phyloP scores from a whole-genome alignment of 2,888 invertebrate species.

The Eudemis profundana region DNA sequence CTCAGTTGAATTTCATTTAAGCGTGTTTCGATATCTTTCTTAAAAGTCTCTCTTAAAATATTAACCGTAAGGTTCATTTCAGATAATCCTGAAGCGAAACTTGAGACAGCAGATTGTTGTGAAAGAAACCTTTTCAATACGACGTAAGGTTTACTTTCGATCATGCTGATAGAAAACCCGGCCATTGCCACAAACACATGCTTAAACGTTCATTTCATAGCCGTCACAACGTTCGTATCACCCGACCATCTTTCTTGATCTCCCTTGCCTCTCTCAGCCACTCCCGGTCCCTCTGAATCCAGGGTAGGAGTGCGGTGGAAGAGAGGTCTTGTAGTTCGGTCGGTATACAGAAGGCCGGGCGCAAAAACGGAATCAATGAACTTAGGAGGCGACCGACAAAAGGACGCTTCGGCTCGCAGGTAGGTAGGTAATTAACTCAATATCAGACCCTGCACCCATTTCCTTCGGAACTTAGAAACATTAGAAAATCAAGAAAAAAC shows the following conservation, averaged over 20 bases:
- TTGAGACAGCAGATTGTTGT: slow-evolving; percentile 32
- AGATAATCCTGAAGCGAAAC: slow-evolving; percentile 48
- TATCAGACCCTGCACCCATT: slow-evolving; percentile 67
- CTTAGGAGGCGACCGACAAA: slow-evolving; percentile 80
- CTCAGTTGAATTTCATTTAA: slow-evolving; percentile 45
- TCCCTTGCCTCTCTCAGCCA: slow-evolving; percentile 53
- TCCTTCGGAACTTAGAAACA: slow-evolving; percentile 58
- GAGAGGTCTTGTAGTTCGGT: slow-evolving; percentile 62
- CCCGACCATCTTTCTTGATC: slow-evolving; percentile 62
- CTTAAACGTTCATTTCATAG: slow-evolving; percentile 47
- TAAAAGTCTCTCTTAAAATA: slow-evolving; percentile 8
- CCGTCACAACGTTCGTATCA: slow-evolving; percentile 57
- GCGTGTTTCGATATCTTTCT: slow-evolving; percentile 10
- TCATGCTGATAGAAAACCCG: slow-evolving; percentile 45
- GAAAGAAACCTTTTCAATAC: slow-evolving; percentile 32
- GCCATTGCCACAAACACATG: slow-evolving; percentile 78
- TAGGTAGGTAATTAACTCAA: slow-evolving; percentile 83
- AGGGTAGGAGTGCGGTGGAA: slow-evolving; percentile 48
- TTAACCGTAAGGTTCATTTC: slow-evolving; percentile 46
- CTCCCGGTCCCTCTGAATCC: slow-evolving; percentile 43
- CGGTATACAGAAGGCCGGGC: slow-evolving; percentile 64
- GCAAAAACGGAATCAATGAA: slow-evolving; percentile 83
- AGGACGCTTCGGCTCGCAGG: slow-evolving; percentile 78
- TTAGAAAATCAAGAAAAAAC: slow-evolving; percentile 18
- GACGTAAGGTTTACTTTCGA: slow-evolving; percentile 26